Evolutionary conservation across 2,113 vertebrate genomes (phyloP).

Genomic region (Oxygymnocypris stewartii): DNA sequence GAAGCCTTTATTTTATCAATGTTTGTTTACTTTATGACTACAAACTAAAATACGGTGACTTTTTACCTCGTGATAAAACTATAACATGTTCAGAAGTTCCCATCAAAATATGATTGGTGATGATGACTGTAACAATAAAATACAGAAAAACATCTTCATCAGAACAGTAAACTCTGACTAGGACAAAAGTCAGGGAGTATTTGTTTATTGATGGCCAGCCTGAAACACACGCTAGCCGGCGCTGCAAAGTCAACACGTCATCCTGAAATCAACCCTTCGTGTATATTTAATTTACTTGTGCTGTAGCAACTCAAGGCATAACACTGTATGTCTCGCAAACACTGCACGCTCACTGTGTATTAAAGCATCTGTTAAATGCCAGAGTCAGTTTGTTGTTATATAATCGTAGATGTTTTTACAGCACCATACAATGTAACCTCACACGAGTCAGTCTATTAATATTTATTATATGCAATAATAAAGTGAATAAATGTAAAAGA

Average conservation of each 20-base stretch:
- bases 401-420: constrained; percentile 7
- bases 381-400: not conserved
- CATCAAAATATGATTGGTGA: not conserved
- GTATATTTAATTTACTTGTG: constrained; percentile 18
- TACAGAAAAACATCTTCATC: not conserved
- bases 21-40: too few species aligned
- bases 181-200: not conserved
- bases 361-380: constrained; percentile 12
- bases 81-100: too few species aligned
- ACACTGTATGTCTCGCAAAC: not conserved
- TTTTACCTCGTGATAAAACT: too few species aligned
- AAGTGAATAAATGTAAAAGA: not conserved
- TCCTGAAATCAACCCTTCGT: constrained; percentile 9
- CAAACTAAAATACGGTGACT: too few species aligned
- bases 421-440: not conserved
- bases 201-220: constrained; percentile 9
- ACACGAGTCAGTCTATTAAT: not conserved
- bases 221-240: not conserved
- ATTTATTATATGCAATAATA: not conserved
- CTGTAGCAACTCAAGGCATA: constrained; percentile 20
- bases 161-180: not conserved
- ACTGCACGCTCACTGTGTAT: not conserved
- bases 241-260: constrained; percentile 28
- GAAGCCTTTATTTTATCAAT: too few species aligned
- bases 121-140: not conserved